Percentiles rank a stretch among this genome's conserved stretches.
Conservation (phyloP, 2,888 invertebrate species). For the Sesia bembeciformis region DNA sequence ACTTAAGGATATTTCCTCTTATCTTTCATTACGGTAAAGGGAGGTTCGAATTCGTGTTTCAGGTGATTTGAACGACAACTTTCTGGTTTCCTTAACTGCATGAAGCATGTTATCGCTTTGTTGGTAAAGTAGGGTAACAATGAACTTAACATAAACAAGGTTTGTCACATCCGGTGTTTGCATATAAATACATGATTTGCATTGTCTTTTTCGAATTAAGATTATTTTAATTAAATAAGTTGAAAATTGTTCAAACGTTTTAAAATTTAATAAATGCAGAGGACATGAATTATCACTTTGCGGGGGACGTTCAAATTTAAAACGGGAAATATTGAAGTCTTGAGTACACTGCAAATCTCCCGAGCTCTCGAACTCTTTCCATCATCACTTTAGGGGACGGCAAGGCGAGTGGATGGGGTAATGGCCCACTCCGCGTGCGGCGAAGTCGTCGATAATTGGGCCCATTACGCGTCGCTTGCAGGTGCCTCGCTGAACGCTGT, state of each 20-base stretch:
- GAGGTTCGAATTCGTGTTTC: slow-evolving; percentile 1
- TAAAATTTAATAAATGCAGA: slow-evolving; percentile 6
- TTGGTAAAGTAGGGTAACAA: no score
- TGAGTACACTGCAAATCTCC: slow-evolving; percentile 3
- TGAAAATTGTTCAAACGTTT: background rate
- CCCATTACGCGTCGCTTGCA: slow-evolving; percentile 54
- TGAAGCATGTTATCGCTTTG: no score
- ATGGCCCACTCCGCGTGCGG: slow-evolving; percentile 44
- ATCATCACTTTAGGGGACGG: slow-evolving; percentile 20
- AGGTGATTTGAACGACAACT: no score
- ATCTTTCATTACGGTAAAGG: slow-evolving; percentile 18
- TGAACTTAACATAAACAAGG: no score
- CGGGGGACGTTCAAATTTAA: slow-evolving; percentile 1
- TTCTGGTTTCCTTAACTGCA: no score
- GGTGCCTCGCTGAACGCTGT: slow-evolving; percentile 33
- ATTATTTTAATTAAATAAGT: no score
- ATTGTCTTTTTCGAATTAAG: no score
- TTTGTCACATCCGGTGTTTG: no score
- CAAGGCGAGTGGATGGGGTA: slow-evolving; percentile 24
- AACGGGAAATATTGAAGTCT: background rate
- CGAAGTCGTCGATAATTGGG: slow-evolving; percentile 55
- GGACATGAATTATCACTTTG: slow-evolving; percentile 4
- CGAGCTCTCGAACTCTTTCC: slow-evolving; percentile 21
- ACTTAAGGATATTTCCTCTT: slow-evolving; percentile 19
- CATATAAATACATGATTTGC: no score